Evolutionary conservation across 1,140 invertebrate species (phyloP), one percentile per base, ranked within the genome.

Genomic region (Temnothorax nylanderi): DNA sequence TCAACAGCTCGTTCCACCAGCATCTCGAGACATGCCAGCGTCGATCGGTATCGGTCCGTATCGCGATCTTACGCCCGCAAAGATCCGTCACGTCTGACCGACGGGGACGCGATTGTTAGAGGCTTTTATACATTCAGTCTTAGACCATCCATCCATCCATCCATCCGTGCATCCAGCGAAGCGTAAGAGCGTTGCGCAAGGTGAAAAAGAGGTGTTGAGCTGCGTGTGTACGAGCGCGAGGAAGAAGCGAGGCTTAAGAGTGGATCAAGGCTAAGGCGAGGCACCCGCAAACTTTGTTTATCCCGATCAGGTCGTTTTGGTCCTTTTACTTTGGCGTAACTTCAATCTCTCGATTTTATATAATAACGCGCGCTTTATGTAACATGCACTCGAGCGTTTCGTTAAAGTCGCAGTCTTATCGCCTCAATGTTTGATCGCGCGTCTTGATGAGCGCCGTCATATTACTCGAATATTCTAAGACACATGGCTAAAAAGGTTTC

Each of bases 251-350:
- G 77, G 72, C 82, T 82, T 74, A 90, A 91, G 88, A 94, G 93
- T 94, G 88, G 92, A 92, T 93, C 93, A 93, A 93, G 93, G 93
- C 87, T 91, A 90, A 90, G 89, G 87, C 87, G 89, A 91, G 88
- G 88, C 90, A 67, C 54, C 26, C 54, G 62, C 76, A 16, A 78
- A 81, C 54, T 84, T 62, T 58, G 64, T 69, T 81, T 86, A 81
- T 67, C 41, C 34, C 47, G 47, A 76, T 56, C 49, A 11, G 54
- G 2, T 78, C 51, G 54, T 86, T 69, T 81, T 86, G 26, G 13
- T 86, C 41, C 49, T 78, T 77, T 78, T 64, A 78, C 51, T 49
- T 65, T 37, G 34, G 7, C 49, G 58, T 80, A 64, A 78, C 37
- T 77, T 85, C 18, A 78, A 65, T 76, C 62, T 80, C 41, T 11